phyloP scores from a whole-genome alignment of 2,113 vertebrate genomes.

The Chlorocebus sabaeus region DNA sequence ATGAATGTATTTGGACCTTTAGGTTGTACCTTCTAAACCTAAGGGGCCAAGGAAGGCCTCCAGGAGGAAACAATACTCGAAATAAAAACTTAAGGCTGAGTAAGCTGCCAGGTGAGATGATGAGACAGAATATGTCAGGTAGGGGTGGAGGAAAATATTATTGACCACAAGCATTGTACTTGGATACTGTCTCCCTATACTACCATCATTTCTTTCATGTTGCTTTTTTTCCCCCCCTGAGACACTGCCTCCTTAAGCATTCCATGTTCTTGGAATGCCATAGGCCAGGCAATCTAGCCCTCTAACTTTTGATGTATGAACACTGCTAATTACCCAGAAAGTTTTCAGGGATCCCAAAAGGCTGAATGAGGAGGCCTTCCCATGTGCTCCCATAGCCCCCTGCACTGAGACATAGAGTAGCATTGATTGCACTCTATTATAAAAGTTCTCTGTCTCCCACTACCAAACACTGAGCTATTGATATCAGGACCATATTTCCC shows the following conservation, averaged over 20 bases:
- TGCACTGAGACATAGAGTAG: neutral
- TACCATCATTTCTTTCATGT: neutral
- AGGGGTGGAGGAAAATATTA: neutral
- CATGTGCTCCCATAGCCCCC: neutral
- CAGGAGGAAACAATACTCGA: neutral
- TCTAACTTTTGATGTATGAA: neutral
- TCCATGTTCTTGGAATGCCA: neutral
- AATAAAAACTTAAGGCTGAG: neutral
- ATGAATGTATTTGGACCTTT: neutral
- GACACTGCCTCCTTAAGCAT: neutral
- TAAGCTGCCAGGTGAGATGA: neutral
- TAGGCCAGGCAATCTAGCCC: neutral
- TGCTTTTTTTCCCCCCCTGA: neutral
- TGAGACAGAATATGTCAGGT: neutral
- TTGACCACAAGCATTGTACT: neutral
- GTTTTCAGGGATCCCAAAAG: neutral
- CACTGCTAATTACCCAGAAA: neutral
- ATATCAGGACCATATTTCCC: neutral
- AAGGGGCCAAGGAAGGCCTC: neutral
- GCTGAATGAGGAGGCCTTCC: neutral
- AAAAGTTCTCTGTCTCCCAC: neutral
- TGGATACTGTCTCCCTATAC: neutral
- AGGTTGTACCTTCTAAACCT: neutral
- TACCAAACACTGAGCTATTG: neutral
- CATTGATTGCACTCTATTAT: neutral